Evolutionary conservation across 2,888 invertebrate species (phyloP), one percentile per base, ranked within the genome.

Genomic region (Biston stratarius): DNA sequence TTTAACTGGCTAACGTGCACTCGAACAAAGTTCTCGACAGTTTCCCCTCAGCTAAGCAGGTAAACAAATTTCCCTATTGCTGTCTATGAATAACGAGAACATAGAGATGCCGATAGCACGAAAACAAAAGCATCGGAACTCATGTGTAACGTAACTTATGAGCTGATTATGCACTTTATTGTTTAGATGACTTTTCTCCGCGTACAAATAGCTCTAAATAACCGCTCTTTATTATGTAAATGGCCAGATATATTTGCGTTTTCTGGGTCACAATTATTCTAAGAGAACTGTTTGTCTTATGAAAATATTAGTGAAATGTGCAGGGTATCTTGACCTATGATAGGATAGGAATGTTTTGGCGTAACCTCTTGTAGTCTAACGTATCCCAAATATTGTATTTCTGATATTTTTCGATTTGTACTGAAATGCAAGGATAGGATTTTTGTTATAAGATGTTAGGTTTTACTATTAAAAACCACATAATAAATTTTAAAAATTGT

Each of bases 161-260:
- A 77, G 78, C 76, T 79, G 81, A 87, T 89, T 91, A 90, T 88
- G 82, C 80, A 82, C 79, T 83, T 86, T 86, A 84, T 86, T 86
- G 85, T 87, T 79, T 78, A 76, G 78, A 81, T 81, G 78, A 80
- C 82, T 83, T 81, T 77, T 84, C 81, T 77, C 76, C 80, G 86
- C 85, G 78, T 89, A 89, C 85, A 84, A 87, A 90, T 89, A 78
- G 80, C 82, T 81, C 79, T 77, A 81, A 88, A 89, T 82, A 81
- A 77, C 75, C 78, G 74, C 73, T 80, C 78, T 81, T 77, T 84
- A 82, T 86, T 85, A 89, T 87, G 87, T 79, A 87, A 86, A 88
- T 88, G 83, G 61, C 62, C 75, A 77, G 81, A 84, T 87, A 84
- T 83, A 85, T 85, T 83, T 82, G 59, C 65, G 51, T 64, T 72